Evolutionary conservation across 2,888 invertebrate species (phyloP), one percentile per base, ranked within the genome.

Genomic region (Chouioia cunea): DNA sequence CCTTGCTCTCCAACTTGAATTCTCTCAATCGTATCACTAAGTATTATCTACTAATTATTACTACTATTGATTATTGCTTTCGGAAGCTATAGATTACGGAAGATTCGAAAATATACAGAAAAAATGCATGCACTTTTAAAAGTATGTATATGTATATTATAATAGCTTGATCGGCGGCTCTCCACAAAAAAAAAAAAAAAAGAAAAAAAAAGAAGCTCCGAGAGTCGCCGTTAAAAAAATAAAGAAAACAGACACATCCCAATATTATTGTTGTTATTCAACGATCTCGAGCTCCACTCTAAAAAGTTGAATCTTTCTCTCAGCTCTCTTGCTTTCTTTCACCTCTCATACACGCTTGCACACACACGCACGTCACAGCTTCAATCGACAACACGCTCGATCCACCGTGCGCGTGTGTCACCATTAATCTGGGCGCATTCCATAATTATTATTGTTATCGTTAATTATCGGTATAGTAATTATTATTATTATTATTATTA

Each of bases 11-110:
- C 59, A 47, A n/a, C 22, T 54, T n/a, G n/a, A n/a, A n/a, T n/a
- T 58, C 52, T 64, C 53, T 44, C 58, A 27, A 27, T 27, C 27
- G 27, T 71, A 68, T 58, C 71, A 68, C 73, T 73, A 73, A 69
- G 56, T 72, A 54, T 68, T 60, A 27, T 65, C 73, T 73, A 73
- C 73, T 73, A 73, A 69, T 73, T 73, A 71, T 73, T 73, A 73
- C 73, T 73, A 73, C 73, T 73, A 73, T 73, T 73, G 73, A 73
- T 73, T 73, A 73, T 73, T 73, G 73, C 73, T 73, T 73, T 73
- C 73, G 73, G 73, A 73, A 73, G 73, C 73, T 74, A 54, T 20
- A 74, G 66, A 71, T 71, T 74, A 74, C 74, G 74, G 74, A 74
- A 74, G 74, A 74, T 69, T 74, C 70, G 74, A 74, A 74, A 74